Conservation (phyloP, 2,797 vertebrate species). For the Megaceryle alcyon region DNA sequence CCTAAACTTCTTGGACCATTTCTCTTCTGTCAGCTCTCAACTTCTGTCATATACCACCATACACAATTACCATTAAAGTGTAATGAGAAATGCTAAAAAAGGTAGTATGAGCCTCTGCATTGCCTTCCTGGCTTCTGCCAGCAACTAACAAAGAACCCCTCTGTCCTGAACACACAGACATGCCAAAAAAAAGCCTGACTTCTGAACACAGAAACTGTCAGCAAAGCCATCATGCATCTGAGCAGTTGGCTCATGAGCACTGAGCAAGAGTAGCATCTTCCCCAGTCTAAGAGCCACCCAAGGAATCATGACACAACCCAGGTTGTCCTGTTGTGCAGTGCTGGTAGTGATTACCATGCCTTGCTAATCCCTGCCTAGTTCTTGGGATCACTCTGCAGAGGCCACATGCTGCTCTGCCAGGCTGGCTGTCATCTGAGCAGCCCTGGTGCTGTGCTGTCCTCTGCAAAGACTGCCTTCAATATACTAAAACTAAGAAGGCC, state of each 20-base stretch:
- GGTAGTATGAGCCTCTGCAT: not conserved
- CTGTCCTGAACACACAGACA: not conserved
- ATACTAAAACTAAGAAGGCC: not conserved
- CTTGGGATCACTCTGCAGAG: not conserved
- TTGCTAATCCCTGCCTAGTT: fast-evolving
- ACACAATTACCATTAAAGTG: not conserved
- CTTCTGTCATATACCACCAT: not conserved
- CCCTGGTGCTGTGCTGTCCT: too few relatives aligned
- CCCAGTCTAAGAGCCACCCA: fast-evolving
- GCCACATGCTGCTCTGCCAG: fast-evolving
- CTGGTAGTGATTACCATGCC: fast-evolving
- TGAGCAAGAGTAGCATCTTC: not conserved
- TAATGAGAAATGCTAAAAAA: not conserved
- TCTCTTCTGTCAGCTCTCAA: not conserved
- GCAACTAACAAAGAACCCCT: not conserved
- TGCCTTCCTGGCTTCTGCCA: not conserved
- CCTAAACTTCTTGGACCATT: not conserved
- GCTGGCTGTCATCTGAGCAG: not conserved
- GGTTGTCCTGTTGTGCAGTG: not conserved
- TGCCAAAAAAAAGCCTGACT: not conserved
- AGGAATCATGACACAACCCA: fast-evolving
- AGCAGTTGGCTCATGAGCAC: not conserved
- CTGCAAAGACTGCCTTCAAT: not conserved
- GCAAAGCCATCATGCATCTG: fast-evolving
- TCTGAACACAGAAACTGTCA: not conserved